These are phyloP conservation scores for Mactra quadrangularis DNA, from an alignment of 1,140 invertebrate genomes.

Conservation along the genomic window DNA sequence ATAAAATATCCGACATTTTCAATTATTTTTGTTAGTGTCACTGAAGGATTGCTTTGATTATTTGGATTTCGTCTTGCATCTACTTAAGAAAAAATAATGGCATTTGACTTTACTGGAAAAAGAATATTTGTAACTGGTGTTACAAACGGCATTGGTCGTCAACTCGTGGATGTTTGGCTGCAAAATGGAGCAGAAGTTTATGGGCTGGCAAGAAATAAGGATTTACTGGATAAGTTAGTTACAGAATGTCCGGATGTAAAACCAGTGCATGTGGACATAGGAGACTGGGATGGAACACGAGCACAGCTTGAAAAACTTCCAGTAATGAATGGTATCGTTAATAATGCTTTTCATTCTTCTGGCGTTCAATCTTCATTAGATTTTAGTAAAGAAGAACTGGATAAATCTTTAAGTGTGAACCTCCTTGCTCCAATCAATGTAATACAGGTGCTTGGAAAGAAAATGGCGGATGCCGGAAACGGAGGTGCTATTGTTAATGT, in stretches of 20 bases:
- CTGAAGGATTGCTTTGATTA: not conserved
- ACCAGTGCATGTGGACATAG: conserved; percentile 88
- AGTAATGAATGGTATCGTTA: conserved; percentile 90
- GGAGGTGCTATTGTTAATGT: conserved; percentile 94
- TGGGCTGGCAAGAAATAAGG: conserved; percentile 14
- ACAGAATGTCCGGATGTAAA: conserved; percentile 85
- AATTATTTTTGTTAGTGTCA: not conserved
- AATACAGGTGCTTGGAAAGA: conserved; percentile 87
- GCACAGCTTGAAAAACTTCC: conserved; percentile 85
- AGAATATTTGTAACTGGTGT: conserved; percentile 36
- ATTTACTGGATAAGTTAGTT: not conserved
- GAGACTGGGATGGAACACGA: conserved; percentile 90
- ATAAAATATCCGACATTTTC: too few relatives aligned
- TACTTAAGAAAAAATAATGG: not conserved
- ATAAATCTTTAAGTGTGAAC: not conserved
- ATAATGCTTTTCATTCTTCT: conserved; percentile 88
- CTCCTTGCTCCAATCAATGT: conserved; percentile 85
- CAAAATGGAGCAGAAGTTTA: conserved; percentile 32
- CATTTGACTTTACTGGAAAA: conserved; percentile 10
- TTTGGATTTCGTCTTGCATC: not conserved
- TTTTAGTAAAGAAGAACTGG: not conserved
- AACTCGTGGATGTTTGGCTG: not conserved
- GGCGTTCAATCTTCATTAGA: not conserved
- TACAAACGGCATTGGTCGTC: conserved; percentile 20
- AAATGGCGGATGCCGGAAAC: conserved; percentile 88